phyloP scores from a whole-genome alignment of 2,888 invertebrate species.

The Digitonthophagus gazella region DNA sequence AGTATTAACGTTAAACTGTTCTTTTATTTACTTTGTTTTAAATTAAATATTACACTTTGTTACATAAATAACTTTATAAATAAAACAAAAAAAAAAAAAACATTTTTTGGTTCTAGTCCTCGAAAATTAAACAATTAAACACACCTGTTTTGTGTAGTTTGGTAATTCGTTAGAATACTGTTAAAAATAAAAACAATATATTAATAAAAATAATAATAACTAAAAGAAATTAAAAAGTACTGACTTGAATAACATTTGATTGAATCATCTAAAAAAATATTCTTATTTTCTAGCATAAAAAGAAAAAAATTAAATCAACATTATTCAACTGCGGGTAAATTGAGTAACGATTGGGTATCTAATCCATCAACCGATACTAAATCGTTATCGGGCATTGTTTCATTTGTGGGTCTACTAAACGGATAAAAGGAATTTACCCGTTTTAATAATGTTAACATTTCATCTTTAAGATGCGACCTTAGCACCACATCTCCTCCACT shows the following conservation, averaged over 20 bases:
- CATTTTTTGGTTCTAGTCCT: constrained; percentile 1
- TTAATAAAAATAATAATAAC: background rate
- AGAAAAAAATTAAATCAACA: constrained; percentile 2
- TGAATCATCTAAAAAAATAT: background rate
- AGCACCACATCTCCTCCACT: constrained; percentile 32
- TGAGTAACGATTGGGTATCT: constrained; percentile 68
- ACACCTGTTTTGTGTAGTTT: background rate
- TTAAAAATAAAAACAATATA: constrained; percentile 11
- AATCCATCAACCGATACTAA: constrained; percentile 62
- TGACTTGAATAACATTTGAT: background rate
- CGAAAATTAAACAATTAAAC: background rate
- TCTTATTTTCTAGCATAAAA: background rate
- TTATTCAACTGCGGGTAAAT: constrained; percentile 60
- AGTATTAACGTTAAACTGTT: background rate
- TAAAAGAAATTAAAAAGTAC: constrained; percentile 7
- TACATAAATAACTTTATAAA: constrained; percentile 15
- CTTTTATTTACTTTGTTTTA: background rate
- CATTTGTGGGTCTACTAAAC: constrained; percentile 47
- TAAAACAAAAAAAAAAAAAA: background rate
- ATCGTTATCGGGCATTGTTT: constrained; percentile 53
- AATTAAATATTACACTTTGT: constrained; percentile 6
- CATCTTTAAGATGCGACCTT: constrained; percentile 41
- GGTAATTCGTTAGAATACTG: constrained; percentile 14
- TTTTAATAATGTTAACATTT: constrained; percentile 44
- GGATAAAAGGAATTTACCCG: constrained; percentile 54